Base-by-base conservation (phyloP, 2,797 vertebrate species). In the Galago senegalensis region DNA sequence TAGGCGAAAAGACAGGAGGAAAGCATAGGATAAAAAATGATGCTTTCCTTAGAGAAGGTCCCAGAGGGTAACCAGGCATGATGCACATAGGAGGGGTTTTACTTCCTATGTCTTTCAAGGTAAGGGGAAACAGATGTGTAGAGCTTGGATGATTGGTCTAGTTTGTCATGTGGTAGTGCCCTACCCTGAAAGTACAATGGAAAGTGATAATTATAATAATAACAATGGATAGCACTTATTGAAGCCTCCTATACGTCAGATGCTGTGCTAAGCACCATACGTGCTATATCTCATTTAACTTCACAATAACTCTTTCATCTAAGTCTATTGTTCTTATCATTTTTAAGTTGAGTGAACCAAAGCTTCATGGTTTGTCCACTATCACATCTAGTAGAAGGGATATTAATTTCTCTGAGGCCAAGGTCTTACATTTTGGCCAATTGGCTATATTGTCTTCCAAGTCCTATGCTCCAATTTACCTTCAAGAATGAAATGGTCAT, bases 21-120 rank as follows among this genome's bases (percentile, higher is more conserved):
- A 97, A 94, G 65, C n/a, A 31, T 40, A 86, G 86, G 88, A 58
- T 85, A 97, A 96, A 97, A 95, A 96, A 91, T 95, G 73, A 97
- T 80, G 23, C 80, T 87, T 94, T 88, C 89, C 72, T 92, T 56
- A 91, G 76, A 87, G 67, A 89, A 29, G 27, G 23, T 81, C 81
- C 69, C 43, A 75, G 43, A 53, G 37, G 87, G 13, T 85, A 75
- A 43, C 76, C 76, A 84, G 73, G 72, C 53, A 61, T 46, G 31
- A 60, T 46, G 58, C 25, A 63, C 9, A 0, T 82, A 65, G 65
- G 72, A 67, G 23, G 46, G 70, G 18, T 31, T 94, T 13, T 40
- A 43, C n/a, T 89, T 87, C 88, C 31, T 23, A 0, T n/a, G 34
- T 87, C 49, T 95, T 77, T 95, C 65, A 40, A 87, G 60, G 53